Conservation (phyloP, 2,113 vertebrate genomes). For the Serinus canaria region DNA sequence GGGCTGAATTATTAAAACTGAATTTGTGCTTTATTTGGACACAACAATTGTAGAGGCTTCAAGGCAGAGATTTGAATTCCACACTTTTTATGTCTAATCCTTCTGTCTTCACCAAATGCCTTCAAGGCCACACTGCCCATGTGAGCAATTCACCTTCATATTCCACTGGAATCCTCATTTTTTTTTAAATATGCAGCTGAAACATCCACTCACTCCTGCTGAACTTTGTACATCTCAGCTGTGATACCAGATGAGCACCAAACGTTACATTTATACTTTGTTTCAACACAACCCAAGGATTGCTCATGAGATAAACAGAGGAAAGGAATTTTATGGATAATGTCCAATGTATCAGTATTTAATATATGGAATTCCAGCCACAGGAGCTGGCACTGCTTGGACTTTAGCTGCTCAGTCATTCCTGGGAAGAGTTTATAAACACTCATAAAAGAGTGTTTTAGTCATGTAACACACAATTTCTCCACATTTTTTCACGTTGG, state of each 20-base stretch:
- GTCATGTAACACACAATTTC: background rate
- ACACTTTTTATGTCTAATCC: background rate
- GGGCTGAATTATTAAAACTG: background rate
- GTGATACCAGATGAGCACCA: background rate
- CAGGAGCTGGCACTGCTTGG: background rate
- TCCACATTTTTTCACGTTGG: background rate
- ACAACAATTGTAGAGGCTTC: background rate
- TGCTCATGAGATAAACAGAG: background rate
- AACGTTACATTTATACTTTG: background rate
- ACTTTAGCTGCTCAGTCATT: background rate
- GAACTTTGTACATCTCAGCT: background rate
- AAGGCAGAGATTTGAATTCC: background rate
- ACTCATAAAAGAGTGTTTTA: too few species aligned
- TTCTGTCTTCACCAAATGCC: slow-evolving; percentile 3
- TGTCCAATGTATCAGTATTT: background rate
- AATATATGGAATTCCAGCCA: background rate
- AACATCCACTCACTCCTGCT: background rate
- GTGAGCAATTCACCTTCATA: background rate
- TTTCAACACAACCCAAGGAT: background rate
- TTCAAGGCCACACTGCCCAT: background rate
- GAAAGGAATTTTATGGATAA: background rate
- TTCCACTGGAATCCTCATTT: background rate
- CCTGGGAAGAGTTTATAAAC: background rate
- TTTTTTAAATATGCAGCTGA: background rate
- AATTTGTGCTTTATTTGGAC: background rate